Evolutionary conservation across 2,113 vertebrate species (phyloP).

Genomic region (Callipepla californica): DNA sequence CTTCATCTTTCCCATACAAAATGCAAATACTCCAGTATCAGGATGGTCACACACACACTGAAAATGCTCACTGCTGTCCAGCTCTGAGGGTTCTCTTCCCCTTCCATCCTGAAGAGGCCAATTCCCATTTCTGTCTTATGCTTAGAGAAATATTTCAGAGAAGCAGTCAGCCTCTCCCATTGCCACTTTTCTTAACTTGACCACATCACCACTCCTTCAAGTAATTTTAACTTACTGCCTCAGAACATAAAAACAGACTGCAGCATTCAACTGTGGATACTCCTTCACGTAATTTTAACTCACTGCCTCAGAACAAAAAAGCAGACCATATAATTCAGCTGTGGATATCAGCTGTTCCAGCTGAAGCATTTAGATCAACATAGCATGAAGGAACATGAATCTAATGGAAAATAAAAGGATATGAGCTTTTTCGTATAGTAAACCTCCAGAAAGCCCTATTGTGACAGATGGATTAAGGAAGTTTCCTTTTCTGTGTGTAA

Average conservation of each 20-base stretch:
- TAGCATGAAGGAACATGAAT: conserved; percentile 18
- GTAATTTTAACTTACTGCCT: conserved; percentile 59
- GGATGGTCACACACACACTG: not conserved
- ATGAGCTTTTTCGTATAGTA: conserved; percentile 47
- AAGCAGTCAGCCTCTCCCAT: not conserved
- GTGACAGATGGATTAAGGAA: not conserved
- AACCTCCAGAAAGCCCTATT: conserved; percentile 14
- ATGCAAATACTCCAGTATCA: not conserved
- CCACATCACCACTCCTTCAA: conserved; percentile 24
- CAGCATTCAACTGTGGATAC: conserved; percentile 32
- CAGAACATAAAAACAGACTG: not conserved
- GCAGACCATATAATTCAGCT: conserved; percentile 16
- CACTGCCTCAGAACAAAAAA: not conserved
- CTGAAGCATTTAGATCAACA: conserved; percentile 50
- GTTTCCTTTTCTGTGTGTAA: conserved; percentile 38
- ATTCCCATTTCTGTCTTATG: not conserved
- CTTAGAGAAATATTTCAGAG: not conserved
- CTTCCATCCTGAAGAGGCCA: not conserved
- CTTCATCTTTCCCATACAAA: not conserved
- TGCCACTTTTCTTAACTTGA: conserved; percentile 7
- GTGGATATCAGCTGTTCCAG: conserved; percentile 42
- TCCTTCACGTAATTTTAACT: not conserved
- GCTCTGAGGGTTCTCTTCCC: not conserved
- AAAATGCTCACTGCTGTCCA: not conserved
- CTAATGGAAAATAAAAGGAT: conserved; percentile 41